Evolutionary conservation across 2,888 invertebrate species (phyloP).

Genomic region (Acrobasis suavella): DNA sequence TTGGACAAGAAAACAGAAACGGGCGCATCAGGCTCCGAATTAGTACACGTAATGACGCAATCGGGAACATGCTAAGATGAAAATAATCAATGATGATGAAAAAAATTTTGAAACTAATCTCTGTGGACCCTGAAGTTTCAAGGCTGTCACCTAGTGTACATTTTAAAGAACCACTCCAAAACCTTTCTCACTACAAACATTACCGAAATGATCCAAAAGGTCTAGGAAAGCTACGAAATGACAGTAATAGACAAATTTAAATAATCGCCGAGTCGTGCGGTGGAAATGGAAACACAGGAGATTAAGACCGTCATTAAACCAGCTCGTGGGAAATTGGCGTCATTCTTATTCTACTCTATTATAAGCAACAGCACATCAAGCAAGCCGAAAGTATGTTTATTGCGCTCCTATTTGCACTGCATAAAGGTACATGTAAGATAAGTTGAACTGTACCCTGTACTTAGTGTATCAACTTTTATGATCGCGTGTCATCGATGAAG

Average conservation of each 20-base stretch:
- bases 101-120: too few relatives aligned
- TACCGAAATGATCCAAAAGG: not conserved
- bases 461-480: too few relatives aligned
- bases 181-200: not conserved
- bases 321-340: constrained; percentile 17
- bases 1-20: too few relatives aligned
- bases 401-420: not conserved
- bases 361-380: not conserved
- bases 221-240: constrained; percentile 14
- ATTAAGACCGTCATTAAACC: constrained; percentile 13
- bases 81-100: too few relatives aligned
- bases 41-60: too few relatives aligned
- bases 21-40: too few relatives aligned
- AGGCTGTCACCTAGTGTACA: not conserved
- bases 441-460: too few relatives aligned
- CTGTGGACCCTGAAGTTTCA: too few relatives aligned
- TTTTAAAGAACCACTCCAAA: not conserved
- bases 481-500: too few relatives aligned
- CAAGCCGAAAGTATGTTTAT: not conserved
- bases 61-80: too few relatives aligned
- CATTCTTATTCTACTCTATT: not conserved
- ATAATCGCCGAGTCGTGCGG: constrained; percentile 18
- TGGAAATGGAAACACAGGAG: constrained; percentile 17
- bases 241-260: constrained; percentile 17
- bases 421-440: too few relatives aligned